Evolutionary conservation across 2,888 invertebrate genomes (phyloP).

Genomic region (Dione vanillae): DNA sequence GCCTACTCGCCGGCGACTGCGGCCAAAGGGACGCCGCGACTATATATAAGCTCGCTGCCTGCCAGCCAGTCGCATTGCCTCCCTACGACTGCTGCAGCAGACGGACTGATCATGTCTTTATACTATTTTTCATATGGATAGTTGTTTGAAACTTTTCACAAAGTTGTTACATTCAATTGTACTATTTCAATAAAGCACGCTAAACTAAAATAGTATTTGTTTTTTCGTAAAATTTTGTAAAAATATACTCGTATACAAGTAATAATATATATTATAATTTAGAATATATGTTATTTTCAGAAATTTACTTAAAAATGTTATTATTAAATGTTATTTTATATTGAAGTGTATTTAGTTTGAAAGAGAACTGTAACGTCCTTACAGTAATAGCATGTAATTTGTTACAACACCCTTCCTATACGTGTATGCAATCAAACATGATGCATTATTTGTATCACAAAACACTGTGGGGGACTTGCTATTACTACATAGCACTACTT

Average conservation of each 20-base stretch:
- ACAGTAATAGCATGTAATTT: not conserved
- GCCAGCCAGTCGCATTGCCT: not conserved
- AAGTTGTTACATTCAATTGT: not conserved
- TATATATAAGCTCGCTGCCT: conserved; percentile 30
- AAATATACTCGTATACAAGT: too few species aligned
- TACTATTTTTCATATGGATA: not conserved
- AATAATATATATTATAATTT: too few species aligned
- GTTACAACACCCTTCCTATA: not conserved
- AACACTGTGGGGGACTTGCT: not conserved
- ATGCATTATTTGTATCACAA: conserved; percentile 8
- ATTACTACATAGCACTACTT: not conserved
- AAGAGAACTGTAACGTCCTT: too few species aligned
- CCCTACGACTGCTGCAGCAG: conserved; percentile 11
- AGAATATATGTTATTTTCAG: too few species aligned
- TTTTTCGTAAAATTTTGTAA: too few species aligned
- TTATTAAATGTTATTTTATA: too few species aligned
- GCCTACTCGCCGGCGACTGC: conserved; percentile 52
- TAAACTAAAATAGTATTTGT: too few species aligned
- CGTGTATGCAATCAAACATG: conserved; percentile 5
- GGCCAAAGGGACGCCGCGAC: conserved; percentile 35
- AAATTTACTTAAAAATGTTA: too few species aligned
- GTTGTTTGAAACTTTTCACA: not conserved
- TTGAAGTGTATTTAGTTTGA: too few species aligned
- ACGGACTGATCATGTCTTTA: not conserved
- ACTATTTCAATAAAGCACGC: not conserved